A percentile compares a stretch with the other conserved stretches of the same genome.
Conservation (phyloP, 2,113 vertebrate species). For the Neofelis nebulosa region DNA sequence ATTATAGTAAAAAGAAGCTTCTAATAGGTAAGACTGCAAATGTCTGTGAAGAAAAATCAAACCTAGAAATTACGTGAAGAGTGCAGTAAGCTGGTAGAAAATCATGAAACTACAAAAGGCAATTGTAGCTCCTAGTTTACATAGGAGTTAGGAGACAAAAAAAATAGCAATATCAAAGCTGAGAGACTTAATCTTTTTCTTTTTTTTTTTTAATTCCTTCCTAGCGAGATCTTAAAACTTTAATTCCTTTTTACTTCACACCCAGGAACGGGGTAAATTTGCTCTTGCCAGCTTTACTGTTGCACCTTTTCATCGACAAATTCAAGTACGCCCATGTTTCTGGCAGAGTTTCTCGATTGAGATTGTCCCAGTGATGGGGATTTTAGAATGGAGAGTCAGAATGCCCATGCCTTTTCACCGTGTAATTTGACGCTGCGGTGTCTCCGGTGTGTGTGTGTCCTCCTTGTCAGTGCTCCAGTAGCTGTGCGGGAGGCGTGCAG, state of each 20-base stretch:
- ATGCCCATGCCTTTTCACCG: fast-evolving
- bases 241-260: not conserved
- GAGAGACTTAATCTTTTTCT: not conserved
- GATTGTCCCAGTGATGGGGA: not conserved
- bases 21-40: not conserved
- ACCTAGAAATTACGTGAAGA: not conserved
- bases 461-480: conserved; percentile 93
- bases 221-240: not conserved
- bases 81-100: not conserved
- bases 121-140: not conserved
- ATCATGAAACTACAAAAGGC: not conserved
- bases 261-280: not conserved
- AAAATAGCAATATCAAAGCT: not conserved
- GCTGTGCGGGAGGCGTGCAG: conserved; percentile 93
- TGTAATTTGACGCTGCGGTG: fast-evolving
- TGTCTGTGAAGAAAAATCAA: not conserved
- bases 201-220: not conserved
- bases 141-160: not conserved
- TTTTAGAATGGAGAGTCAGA: not conserved
- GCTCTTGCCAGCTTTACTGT: not conserved
- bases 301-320: not conserved
- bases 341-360: not conserved
- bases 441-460: not conserved
- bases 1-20: conserved; percentile 1
- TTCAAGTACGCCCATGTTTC: not conserved